These are phyloP conservation scores for Merops nubicus DNA, from an alignment of 2,113 vertebrate genomes.

Conservation along the genomic window DNA sequence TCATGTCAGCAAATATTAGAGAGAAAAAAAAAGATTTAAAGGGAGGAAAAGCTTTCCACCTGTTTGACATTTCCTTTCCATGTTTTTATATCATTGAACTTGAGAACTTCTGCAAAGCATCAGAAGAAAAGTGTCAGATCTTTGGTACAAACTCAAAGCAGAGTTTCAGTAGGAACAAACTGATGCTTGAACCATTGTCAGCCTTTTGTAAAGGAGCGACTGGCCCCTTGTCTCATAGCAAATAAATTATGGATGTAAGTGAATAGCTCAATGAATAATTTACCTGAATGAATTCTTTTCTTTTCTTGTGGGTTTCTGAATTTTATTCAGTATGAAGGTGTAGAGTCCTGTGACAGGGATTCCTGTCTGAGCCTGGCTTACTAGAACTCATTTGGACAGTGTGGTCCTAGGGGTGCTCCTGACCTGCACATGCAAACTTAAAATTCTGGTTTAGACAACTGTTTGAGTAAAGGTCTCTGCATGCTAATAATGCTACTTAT, in stretches of 20 bases:
- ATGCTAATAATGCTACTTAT: background rate
- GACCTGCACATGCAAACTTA: background rate
- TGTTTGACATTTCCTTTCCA: background rate
- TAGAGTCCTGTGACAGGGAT: background rate
- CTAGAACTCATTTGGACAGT: background rate
- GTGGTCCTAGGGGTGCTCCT: background rate
- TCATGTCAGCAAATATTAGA: background rate
- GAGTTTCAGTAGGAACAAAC: background rate
- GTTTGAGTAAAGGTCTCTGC: background rate
- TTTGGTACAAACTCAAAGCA: background rate
- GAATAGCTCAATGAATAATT: background rate
- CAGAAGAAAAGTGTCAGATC: background rate
- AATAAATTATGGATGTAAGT: background rate
- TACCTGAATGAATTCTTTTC: background rate
- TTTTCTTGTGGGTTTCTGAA: background rate
- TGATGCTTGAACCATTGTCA: background rate
- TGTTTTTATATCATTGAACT: background rate
- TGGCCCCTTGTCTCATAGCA: background rate
- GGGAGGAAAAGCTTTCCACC: background rate
- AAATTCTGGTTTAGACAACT: background rate
- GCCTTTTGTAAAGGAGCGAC: background rate
- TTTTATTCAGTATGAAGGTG: background rate
- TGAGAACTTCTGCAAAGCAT: background rate
- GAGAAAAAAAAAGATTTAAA: too few relatives aligned
- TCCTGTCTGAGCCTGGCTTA: background rate